Evolutionary conservation across 2,113 vertebrate species (phyloP).

Genomic region (Seriola aureovittata): DNA sequence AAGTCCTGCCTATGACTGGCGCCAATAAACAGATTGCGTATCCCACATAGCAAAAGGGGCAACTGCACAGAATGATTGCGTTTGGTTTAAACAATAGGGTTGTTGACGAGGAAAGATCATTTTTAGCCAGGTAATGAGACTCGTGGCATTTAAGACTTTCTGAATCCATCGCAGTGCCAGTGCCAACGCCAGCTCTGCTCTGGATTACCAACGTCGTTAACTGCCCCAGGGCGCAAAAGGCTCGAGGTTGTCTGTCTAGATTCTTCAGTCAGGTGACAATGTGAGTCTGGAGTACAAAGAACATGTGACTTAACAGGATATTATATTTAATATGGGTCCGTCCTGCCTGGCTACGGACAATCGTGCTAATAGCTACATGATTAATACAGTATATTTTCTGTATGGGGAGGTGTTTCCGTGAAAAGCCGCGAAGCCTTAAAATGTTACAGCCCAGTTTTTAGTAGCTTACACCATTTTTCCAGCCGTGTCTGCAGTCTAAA

Average conservation of each 20-base stretch:
- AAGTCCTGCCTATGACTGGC: constrained; percentile 26
- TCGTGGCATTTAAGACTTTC: neutral
- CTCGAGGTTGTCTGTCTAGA: neutral
- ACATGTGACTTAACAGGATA: constrained; percentile 3
- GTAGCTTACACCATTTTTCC: constrained; percentile 79
- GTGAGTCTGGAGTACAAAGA: neutral
- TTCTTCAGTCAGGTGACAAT: neutral
- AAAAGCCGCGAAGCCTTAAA: constrained; percentile 75
- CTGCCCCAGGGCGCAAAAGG: neutral
- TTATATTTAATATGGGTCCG: constrained; percentile 14
- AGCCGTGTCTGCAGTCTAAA: constrained; percentile 74
- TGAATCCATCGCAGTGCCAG: neutral
- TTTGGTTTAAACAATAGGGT: neutral
- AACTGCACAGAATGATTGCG: neutral
- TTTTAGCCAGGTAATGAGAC: neutral
- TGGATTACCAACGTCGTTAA: neutral
- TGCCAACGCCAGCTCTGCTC: neutral
- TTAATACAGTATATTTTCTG: constrained; percentile 66
- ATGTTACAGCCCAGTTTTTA: constrained; percentile 76
- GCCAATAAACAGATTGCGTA: constrained; percentile 37
- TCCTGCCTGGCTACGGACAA: constrained; percentile 32
- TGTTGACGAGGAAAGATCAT: neutral
- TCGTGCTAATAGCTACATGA: constrained; percentile 62
- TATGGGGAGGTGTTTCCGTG: constrained; percentile 62
- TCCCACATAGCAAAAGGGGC: neutral